Evolutionary conservation across 2,113 vertebrate species (phyloP), one percentile per base, ranked within the genome.

Genomic region (Actinemys pallida): DNA sequence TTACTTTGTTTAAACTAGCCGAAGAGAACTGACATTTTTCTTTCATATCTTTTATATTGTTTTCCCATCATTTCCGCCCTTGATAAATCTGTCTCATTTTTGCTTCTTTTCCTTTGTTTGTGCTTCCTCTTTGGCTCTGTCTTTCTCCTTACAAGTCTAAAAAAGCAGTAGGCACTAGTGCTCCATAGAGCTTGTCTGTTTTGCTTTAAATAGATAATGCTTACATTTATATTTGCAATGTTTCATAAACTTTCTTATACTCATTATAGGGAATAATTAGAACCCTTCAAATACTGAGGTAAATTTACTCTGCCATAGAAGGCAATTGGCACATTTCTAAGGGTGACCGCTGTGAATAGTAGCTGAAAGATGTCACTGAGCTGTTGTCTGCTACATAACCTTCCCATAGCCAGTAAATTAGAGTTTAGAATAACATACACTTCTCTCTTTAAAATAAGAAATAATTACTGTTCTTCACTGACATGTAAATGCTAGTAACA

Each of bases 401-500:
- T 81, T 96, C 35, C 39, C 57, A n/a, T 72, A 42, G 39, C 1
- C 7, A 35, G 52, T 39, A 14, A n/a, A 35, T 81, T 39, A 69
- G 57, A 62, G n/a, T 42, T 75, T 75, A 42, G 39, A 22, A 22
- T 27, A 81, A 8, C 0, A 0, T 13, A 35, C 10, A 49, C 91
- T 0, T 45, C 2, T 5, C 62, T 65, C 62, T 35, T 65, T 65
- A 65, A 62, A 86, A 83, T 88, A 6, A 86, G 39, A 78, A 24
- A 1, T 31, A 80, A 19, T 8, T 29, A 0, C 13, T 25, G 49
- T 45, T 76, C 42, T 45, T 39, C 72, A 76, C 5, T 27, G 50
- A 19, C 12, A n/a, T 9, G 2, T 1, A 2, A 47, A 62, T 59
- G 29, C 29, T 35, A 52, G n/a, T 42, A 75, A 10, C 9, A 47